These are phyloP conservation scores for Andrena praecox DNA, from an alignment of 2,888 invertebrate species.

Conservation along the genomic window DNA sequence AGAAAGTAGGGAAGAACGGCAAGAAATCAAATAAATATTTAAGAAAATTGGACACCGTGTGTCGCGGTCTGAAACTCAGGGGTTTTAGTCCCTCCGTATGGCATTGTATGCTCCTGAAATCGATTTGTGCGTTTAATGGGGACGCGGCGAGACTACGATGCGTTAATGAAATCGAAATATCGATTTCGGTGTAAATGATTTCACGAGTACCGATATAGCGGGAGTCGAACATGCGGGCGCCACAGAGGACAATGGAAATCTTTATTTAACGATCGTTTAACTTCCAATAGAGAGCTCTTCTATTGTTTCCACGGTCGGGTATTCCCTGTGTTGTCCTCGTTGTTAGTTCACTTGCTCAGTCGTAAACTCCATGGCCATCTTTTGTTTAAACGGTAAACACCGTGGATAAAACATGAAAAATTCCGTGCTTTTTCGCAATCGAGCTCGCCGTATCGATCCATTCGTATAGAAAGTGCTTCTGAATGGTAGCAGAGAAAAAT, in stretches of 20 bases:
- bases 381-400: neutral
- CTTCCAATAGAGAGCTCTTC: neutral
- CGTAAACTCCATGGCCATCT: neutral
- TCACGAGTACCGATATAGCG: constrained; percentile 19
- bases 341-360: neutral
- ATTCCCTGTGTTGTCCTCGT: neutral
- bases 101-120: constrained; percentile 14
- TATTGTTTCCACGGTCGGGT: neutral
- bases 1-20: neutral
- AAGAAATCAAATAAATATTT: neutral
- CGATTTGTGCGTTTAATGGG: constrained; percentile 34
- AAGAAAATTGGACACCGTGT: neutral
- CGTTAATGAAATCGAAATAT: constrained; percentile 61
- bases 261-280: constrained; percentile 16
- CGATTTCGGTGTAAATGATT: constrained; percentile 52
- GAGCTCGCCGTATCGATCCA: too few species aligned
- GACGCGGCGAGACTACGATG: too few species aligned
- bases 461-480: too few species aligned
- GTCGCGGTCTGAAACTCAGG: neutral
- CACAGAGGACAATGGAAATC: constrained; percentile 1
- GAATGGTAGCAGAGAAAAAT: too few species aligned
- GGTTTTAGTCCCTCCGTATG: too few species aligned
- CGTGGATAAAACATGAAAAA: too few species aligned
- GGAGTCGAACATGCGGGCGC: constrained; percentile 1
- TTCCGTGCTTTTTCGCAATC: too few species aligned